Conservation (phyloP, 2,888 invertebrate species). For the Ellobium chinense region DNA sequence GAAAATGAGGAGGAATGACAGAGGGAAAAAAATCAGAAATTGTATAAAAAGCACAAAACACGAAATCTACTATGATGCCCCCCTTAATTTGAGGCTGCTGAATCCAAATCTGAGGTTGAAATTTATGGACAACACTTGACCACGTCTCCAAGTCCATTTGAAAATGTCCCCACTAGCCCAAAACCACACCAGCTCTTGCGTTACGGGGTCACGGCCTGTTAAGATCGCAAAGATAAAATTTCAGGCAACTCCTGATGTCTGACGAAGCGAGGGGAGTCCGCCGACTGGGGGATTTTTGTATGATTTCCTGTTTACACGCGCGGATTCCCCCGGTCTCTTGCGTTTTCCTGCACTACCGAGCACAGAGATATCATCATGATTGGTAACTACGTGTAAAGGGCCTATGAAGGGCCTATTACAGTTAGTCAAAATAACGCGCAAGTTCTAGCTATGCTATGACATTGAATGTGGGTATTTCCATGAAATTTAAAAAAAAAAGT, state of each 20-base stretch:
- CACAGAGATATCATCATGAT: background rate
- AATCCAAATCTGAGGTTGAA: background rate
- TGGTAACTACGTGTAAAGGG: background rate
- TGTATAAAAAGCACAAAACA: background rate
- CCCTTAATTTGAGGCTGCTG: background rate
- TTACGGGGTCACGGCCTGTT: background rate
- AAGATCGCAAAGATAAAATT: background rate
- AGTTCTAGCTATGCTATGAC: no score
- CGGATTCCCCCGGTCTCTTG: background rate
- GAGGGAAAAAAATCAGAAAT: background rate
- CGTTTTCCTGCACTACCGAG: background rate
- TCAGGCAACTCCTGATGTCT: background rate
- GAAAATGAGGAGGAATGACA: background rate
- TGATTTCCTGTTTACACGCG: slow-evolving; percentile 4
- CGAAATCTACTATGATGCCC: background rate
- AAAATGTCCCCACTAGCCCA: slow-evolving; percentile 4
- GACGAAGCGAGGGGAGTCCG: background rate
- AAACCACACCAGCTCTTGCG: background rate
- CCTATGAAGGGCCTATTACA: no score
- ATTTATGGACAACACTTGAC: background rate
- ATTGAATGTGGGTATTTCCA: no score
- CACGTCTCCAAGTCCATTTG: background rate
- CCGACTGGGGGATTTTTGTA: background rate
- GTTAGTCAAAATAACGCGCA: no score
- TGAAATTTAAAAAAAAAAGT: no score